A percentile compares a stretch with the other conserved stretches of the same genome.
Conservation (phyloP, 2,797 vertebrate genomes). For the Onychomys arenicola region DNA sequence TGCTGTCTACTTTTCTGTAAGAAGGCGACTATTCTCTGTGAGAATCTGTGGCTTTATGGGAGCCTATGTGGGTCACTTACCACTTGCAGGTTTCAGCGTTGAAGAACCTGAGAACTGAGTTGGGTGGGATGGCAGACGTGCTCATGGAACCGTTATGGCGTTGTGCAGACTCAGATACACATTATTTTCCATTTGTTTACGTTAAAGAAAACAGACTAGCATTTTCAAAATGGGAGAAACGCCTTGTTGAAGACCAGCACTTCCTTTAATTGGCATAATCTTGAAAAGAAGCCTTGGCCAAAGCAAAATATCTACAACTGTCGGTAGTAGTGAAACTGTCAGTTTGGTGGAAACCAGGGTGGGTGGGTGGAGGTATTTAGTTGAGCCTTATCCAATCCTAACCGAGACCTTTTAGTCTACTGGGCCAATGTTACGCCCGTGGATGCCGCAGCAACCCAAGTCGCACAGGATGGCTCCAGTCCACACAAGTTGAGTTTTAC, state of each 20-base stretch:
- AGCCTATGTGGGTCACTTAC: constrained; percentile 10
- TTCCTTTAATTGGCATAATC: constrained; percentile 41
- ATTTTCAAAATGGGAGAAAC: neutral
- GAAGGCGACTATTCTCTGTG: neutral
- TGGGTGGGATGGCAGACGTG: neutral
- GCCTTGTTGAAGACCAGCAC: constrained; percentile 28
- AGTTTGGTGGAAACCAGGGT: neutral
- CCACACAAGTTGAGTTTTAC: neutral
- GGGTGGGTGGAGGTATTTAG: neutral
- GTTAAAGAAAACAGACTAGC: neutral
- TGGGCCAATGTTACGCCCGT: neutral
- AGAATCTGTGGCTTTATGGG: neutral
- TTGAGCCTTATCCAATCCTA: neutral
- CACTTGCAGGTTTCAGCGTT: neutral
- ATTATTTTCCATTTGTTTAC: constrained; percentile 22
- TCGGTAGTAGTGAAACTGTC: neutral
- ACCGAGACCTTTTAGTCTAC: neutral
- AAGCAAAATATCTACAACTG: constrained; percentile 35
- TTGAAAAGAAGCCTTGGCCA: constrained; percentile 31
- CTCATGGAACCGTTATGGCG: neutral
- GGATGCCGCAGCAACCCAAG: neutral
- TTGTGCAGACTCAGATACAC: constrained; percentile 17
- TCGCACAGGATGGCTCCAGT: neutral
- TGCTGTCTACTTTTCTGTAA: neutral
- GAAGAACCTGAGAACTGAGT: neutral